Percentiles rank a stretch among this genome's conserved stretches.
Conservation (phyloP, 2,888 invertebrate genomes). For the Caenorhabditis sp. region DNA sequence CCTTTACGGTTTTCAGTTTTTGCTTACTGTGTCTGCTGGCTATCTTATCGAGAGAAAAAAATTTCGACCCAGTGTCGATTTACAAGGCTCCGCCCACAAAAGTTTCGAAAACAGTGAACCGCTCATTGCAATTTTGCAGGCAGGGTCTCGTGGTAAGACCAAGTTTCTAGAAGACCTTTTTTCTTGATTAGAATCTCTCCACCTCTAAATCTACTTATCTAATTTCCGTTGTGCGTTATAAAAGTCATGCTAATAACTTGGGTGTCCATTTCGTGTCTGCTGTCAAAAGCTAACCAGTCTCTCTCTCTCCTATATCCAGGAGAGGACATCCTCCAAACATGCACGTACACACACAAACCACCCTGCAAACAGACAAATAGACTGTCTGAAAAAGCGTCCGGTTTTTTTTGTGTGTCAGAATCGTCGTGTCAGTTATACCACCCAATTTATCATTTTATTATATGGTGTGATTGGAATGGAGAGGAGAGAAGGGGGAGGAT, state of each 20-base stretch:
- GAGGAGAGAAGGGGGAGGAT: too few relatives aligned
- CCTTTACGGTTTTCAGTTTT: too few relatives aligned
- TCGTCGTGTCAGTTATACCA: slow-evolving; percentile 41
- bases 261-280: neutral
- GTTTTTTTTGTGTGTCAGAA: slow-evolving; percentile 3
- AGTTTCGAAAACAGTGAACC: too few relatives aligned
- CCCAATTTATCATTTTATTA: slow-evolving; percentile 60
- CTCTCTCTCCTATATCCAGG: slow-evolving; percentile 1
- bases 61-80: too few relatives aligned
- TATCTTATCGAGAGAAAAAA: too few relatives aligned
- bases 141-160: too few relatives aligned
- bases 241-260: slow-evolving; percentile 3
- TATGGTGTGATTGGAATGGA: neutral
- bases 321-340: slow-evolving; percentile 6
- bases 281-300: slow-evolving; percentile 15
- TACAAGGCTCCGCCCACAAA: too few relatives aligned
- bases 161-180: too few relatives aligned
- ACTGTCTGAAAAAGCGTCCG: slow-evolving; percentile 24
- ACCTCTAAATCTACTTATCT: neutral
- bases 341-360: too few relatives aligned
- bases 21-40: too few relatives aligned
- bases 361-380: neutral
- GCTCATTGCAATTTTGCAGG: too few relatives aligned
- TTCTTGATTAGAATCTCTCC: slow-evolving; percentile 1
- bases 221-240: neutral